These are phyloP conservation scores for Prosopocoilus inquinatus DNA, from an alignment of 2,888 invertebrate species.

Conservation along the genomic window DNA sequence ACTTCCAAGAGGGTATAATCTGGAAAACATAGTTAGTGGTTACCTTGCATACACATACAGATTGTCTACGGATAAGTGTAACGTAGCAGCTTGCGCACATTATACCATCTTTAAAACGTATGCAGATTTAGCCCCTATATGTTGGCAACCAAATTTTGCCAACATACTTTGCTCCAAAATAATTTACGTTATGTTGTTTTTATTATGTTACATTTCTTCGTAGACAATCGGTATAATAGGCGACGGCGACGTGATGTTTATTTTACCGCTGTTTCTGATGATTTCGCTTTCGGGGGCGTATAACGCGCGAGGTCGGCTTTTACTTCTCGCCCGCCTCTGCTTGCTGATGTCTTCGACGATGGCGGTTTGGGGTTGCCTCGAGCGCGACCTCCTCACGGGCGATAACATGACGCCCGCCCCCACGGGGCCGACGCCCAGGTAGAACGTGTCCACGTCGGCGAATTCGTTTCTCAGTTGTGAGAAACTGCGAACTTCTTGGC, in stretches of 20 bases:
- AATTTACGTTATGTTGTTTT: too few relatives aligned
- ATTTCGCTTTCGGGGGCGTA: constrained; percentile 83
- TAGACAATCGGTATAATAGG: too few relatives aligned
- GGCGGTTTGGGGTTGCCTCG: constrained; percentile 58
- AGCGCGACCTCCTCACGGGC: constrained; percentile 65
- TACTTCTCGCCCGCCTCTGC: constrained; percentile 72
- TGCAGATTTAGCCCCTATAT: too few relatives aligned
- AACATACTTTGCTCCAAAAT: too few relatives aligned
- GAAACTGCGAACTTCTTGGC: constrained; percentile 92
- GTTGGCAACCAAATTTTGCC: too few relatives aligned
- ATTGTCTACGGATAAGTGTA: not conserved
- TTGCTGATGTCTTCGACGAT: constrained; percentile 55
- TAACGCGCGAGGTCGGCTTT: constrained; percentile 79
- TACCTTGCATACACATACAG: not conserved
- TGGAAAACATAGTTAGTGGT: constrained; percentile 42
- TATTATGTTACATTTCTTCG: too few relatives aligned
- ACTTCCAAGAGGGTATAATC: constrained; percentile 83
- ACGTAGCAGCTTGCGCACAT: too few relatives aligned
- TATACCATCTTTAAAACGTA: too few relatives aligned
- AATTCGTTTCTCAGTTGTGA: constrained; percentile 91
- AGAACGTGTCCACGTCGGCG: constrained; percentile 88
- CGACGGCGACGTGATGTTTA: too few relatives aligned
- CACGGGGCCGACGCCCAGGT: constrained; percentile 62
- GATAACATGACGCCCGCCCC: constrained; percentile 58
- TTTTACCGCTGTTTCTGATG: constrained; percentile 68